Percentiles rank a stretch among this genome's conserved stretches.
These are phyloP conservation scores for Crossaster papposus DNA, from an alignment of 53 echinoderm and acorn worm species.

Conservation along the genomic window DNA sequence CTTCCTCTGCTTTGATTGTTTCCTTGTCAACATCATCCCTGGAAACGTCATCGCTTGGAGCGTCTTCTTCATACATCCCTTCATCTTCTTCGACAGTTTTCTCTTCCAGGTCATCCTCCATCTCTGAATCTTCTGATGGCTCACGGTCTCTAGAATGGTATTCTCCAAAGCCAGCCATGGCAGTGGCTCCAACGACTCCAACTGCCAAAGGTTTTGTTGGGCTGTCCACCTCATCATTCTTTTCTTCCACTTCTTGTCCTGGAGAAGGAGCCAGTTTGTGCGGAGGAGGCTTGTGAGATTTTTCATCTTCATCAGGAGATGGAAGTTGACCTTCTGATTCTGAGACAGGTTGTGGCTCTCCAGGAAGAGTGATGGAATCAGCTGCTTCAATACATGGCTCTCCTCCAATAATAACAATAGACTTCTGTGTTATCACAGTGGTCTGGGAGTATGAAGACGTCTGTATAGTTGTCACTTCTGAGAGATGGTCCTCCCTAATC, in stretches of 20 bases:
- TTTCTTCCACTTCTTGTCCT: slow-evolving; percentile 53
- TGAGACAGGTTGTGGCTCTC: slow-evolving; percentile 77
- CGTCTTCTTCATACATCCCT: slow-evolving; percentile 54
- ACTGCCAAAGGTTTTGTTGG: slow-evolving; percentile 77
- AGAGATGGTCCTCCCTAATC: slow-evolving; percentile 31
- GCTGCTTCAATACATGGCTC: slow-evolving; percentile 67
- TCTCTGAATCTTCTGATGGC: slow-evolving; percentile 22
- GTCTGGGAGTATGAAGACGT: slow-evolving; percentile 22
- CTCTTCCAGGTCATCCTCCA: slow-evolving; percentile 27
- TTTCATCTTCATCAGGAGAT: slow-evolving; percentile 65
- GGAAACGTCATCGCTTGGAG: slow-evolving; percentile 16
- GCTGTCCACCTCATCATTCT: slow-evolving; percentile 86
- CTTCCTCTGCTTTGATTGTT: neutral
- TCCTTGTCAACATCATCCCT: neutral
- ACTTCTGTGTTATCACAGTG: slow-evolving; percentile 40
- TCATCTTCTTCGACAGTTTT: slow-evolving; percentile 48
- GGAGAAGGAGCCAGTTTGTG: slow-evolving; percentile 61
- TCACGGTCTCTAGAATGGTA: neutral
- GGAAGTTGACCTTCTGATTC: slow-evolving; percentile 74
- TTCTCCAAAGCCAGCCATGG: slow-evolving; percentile 25
- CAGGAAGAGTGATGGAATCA: slow-evolving; percentile 81
- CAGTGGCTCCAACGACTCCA: slow-evolving; percentile 28
- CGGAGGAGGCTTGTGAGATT: slow-evolving; percentile 61
- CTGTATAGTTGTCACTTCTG: slow-evolving; percentile 12
- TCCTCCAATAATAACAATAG: slow-evolving; percentile 33